Base-by-base conservation (phyloP, 2,113 vertebrate genomes). In the Emydura subglobosa region DNA sequence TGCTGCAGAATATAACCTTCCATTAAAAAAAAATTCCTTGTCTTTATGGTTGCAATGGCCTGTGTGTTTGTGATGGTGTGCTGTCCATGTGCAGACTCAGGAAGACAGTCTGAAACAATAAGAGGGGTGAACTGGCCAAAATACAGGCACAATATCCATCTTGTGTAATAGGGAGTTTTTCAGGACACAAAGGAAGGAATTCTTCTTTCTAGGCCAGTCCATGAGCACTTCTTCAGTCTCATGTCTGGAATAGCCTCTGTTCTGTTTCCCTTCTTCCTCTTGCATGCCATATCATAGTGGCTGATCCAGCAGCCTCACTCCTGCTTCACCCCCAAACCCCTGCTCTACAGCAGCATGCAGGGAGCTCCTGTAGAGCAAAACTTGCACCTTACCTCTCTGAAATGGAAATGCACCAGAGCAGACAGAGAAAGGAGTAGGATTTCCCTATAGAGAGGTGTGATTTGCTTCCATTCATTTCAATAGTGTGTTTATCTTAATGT, bases 171-270 rank as follows among this genome's bases (percentile, higher is more conserved):
- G 17, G 42, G 17, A 76, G 10, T 50, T 3, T 80, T n/a, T 85
- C 12, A 0, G 34, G 0, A 0, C 25, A 2, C 3, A 1, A 13
- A 10, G 27, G 2, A 31, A 65, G 85, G 72, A 7, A 54, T 24
- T 17, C 34, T 68, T 68, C 61, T 68, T 72, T 39, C 78, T n/a
- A 59, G 27, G 19, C 39, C 14, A 11, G 1, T 24, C 78, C 0
- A 0, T 79, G 51, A 1, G 2, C 57, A 16, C 9, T 31, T 68
- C 29, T 47, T 49, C 21, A 57, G 19, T 5, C 21, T 54, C 42
- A 2, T 5, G 59, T 86, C 10, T 44, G 0, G 0, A 5, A 5
- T 19, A 0, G 2, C 11, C 44, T 59, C 9, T n/a, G 13, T 34
- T n/a, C 11, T 53, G 83, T 80, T 89, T 53, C 49, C 7, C 25